Percentiles rank a stretch among this genome's conserved stretches.
Evolutionary conservation across 2,888 invertebrate genomes (phyloP).

Genomic region (Cataglyphis livida): DNA sequence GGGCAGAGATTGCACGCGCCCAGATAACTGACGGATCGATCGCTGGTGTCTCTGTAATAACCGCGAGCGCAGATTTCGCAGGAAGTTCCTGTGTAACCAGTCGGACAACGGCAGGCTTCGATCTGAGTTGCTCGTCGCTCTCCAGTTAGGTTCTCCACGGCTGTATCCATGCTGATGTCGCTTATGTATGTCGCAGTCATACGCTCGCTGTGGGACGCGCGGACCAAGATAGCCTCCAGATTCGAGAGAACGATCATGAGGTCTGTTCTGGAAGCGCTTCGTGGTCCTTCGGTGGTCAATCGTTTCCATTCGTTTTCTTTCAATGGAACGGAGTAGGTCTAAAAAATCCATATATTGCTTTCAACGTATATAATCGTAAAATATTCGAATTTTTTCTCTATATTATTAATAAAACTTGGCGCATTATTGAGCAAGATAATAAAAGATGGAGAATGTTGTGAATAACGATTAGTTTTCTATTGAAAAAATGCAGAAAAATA

Average conservation of each 20-base stretch:
- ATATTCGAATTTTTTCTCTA: slow-evolving; percentile 11
- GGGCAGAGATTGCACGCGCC: slow-evolving; percentile 91
- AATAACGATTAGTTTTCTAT: not conserved
- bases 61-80: slow-evolving; percentile 92
- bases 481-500: not conserved
- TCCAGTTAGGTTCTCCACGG: slow-evolving; percentile 88
- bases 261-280: slow-evolving; percentile 91
- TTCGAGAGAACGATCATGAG: slow-evolving; percentile 94
- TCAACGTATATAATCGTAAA: slow-evolving; percentile 8
- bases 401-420: not conserved
- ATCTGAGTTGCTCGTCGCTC: slow-evolving; percentile 90
- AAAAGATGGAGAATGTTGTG: not conserved
- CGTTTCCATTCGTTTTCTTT: slow-evolving; percentile 90
- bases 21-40: slow-evolving; percentile 86
- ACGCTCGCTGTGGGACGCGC: slow-evolving; percentile 90
- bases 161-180: slow-evolving; percentile 95
- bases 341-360: slow-evolving; percentile 39
- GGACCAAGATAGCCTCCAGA: slow-evolving; percentile 93
- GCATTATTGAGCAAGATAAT: not conserved
- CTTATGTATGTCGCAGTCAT: slow-evolving; percentile 91
- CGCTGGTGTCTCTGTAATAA: slow-evolving; percentile 90
- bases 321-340: slow-evolving; percentile 89
- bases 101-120: slow-evolving; percentile 95
- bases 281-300: slow-evolving; percentile 86
- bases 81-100: slow-evolving; percentile 93